Base-by-base conservation (phyloP, 2,888 invertebrate genomes). In the Pammene aurita region DNA sequence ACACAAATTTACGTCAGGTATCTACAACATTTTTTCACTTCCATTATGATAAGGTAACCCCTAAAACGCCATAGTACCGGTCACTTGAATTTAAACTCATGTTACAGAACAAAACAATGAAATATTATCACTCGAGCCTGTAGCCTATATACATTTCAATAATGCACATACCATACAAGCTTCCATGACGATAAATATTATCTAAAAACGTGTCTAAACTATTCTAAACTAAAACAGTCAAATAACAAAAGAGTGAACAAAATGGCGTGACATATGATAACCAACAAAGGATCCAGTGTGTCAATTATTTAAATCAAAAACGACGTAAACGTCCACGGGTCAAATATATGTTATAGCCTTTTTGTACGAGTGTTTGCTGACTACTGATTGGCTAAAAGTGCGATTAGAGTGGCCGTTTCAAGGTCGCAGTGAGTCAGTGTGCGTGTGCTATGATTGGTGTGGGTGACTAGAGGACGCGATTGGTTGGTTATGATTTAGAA, bases 381-480 rank as follows among this genome's bases (percentile, higher is more conserved):
- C 81, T 90, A 84, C 86, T 88, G 92, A 92, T 91, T 90, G 90
- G 92, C 79, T 90, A 87, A 89, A 89, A 88, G 83, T 84, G 75
- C 86, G 88, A 90, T 89, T 89, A 87, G 89, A 89, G 85, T 85
- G 84, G 85, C 85, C 88, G 84, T 87, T 85, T 80, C 87, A 92
- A 92, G 91, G 91, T 87, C 87, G 80, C 71, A 71, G 75, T 88
- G 88, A 89, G 79, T 90, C 89, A 89, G 83, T 73, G 77, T 80
- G 85, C 84, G 81, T 84, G 85, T 86, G 83, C 83, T 84, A 82
- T 79, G 75, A 73, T 56, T 71, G 80, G 77, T 66, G 2, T 65
- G 75, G 72, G 67, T 38, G 48, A 75, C 4, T 67, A 74, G 82
- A 73, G 75, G 41, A 18, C 75, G 74, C 65, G 56, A 70, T 66